Evolutionary conservation across 2,888 invertebrate genomes (phyloP).

Genomic region (Carabus problematicus): DNA sequence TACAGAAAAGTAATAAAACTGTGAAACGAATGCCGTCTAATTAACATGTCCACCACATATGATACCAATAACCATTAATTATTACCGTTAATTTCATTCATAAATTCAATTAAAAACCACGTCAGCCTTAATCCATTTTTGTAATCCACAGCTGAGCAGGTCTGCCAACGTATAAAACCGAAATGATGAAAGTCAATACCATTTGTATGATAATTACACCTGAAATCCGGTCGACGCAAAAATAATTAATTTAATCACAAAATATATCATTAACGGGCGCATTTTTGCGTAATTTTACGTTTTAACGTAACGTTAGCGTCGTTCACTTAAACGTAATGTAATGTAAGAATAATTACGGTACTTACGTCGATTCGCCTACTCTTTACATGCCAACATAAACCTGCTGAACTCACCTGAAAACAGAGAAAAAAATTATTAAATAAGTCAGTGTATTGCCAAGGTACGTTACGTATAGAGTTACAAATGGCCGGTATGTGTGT

Average conservation of each 20-base stretch:
- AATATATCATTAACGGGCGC: neutral
- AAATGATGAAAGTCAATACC: slow-evolving; percentile 8
- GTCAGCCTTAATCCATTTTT: slow-evolving; percentile 14
- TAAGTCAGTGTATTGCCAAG: too few species aligned
- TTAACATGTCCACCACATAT: slow-evolving; percentile 20
- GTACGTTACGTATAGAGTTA: neutral
- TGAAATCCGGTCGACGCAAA: slow-evolving; percentile 1
- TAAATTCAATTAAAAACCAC: slow-evolving; percentile 30
- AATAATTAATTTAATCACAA: slow-evolving; percentile 7
- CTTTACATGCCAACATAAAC: neutral
- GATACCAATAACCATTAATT: slow-evolving; percentile 9
- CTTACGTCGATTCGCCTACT: neutral
- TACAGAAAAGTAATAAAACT: too few species aligned
- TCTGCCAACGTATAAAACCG: neutral
- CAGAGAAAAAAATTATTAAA: slow-evolving; percentile 12
- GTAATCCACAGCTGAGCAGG: too few species aligned
- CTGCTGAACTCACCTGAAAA: neutral
- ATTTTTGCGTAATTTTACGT: neutral
- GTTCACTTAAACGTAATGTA: slow-evolving; percentile 25
- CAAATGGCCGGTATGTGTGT: slow-evolving; percentile 1
- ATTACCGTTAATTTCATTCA: slow-evolving; percentile 15
- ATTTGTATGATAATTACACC: slow-evolving; percentile 17
- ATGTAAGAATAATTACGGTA: slow-evolving; percentile 31
- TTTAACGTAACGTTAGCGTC: neutral
- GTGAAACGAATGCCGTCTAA: neutral